phyloP scores from a whole-genome alignment of 1,140 invertebrate species.

The Pseudomyrmex sp. region DNA sequence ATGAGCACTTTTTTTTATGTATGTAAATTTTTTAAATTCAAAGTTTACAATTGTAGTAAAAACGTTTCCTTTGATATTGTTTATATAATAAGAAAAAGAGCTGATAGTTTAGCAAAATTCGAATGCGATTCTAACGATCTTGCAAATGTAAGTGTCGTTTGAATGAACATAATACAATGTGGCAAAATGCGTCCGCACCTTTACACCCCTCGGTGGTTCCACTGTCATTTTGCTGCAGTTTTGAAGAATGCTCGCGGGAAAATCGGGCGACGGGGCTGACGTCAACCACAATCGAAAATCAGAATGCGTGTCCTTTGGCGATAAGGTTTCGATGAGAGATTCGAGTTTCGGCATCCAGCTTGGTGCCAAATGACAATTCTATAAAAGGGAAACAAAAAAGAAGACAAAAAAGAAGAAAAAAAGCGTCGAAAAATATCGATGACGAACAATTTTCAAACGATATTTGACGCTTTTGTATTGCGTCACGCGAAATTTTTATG shows the following conservation, averaged over 20 bases:
- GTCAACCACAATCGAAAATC: constrained; percentile 91
- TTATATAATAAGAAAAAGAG: too few relatives aligned
- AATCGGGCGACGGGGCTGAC: constrained; percentile 88
- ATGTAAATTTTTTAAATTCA: neutral
- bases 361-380: constrained; percentile 91
- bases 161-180: neutral
- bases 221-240: constrained; percentile 91
- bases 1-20: neutral
- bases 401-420: too few relatives aligned
- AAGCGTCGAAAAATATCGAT: too few relatives aligned
- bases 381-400: constrained; percentile 11
- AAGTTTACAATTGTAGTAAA: neutral
- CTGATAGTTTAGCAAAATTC: too few relatives aligned
- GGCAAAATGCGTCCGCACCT: constrained; percentile 72
- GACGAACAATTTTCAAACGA: too few relatives aligned
- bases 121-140: too few relatives aligned
- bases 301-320: constrained; percentile 85
- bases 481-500: too few relatives aligned
- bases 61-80: neutral
- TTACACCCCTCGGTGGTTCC: constrained; percentile 89
- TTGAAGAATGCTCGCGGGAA: constrained; percentile 90
- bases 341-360: constrained; percentile 90
- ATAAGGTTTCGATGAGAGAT: constrained; percentile 86
- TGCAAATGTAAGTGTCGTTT: neutral
- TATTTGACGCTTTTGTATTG: too few relatives aligned